Evolutionary conservation across 2,113 vertebrate species (phyloP).

Genomic region (Ochotona curzoniae): DNA sequence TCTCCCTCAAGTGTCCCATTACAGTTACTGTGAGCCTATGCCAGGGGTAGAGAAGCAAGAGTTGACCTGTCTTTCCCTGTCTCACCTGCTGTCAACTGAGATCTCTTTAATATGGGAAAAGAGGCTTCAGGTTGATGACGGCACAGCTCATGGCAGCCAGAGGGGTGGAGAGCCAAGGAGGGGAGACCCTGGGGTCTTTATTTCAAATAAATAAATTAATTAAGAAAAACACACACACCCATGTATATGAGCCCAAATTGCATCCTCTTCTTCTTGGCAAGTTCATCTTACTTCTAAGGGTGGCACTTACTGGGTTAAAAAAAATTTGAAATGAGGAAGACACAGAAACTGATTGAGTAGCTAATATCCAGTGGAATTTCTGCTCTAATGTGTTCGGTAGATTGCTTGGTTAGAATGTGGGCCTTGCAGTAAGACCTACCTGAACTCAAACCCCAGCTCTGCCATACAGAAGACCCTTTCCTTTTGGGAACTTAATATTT

Average conservation of each 20-base stretch:
- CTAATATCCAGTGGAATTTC: not conserved
- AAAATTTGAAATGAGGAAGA: not conserved
- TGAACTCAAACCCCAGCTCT: not conserved
- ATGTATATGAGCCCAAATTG: not conserved
- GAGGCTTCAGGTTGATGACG: not conserved
- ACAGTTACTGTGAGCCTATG: not conserved
- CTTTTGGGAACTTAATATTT: not conserved
- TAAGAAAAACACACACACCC: too few relatives aligned
- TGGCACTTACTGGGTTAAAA: not conserved
- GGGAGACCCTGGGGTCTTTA: not conserved
- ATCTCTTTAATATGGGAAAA: not conserved
- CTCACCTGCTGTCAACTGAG: not conserved
- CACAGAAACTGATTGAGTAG: not conserved
- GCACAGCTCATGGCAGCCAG: not conserved
- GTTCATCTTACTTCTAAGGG: not conserved
- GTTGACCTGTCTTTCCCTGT: not conserved
- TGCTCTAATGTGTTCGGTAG: not conserved
- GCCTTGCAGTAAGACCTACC: not conserved
- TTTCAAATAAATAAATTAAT: too few relatives aligned
- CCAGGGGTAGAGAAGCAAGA: not conserved
- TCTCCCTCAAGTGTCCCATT: not conserved
- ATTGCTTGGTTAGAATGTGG: not conserved
- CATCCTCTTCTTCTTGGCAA: not conserved
- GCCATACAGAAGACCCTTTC: not conserved
- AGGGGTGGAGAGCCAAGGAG: not conserved